Base-by-base conservation (phyloP, 2,888 invertebrate species). In the Zaprionus bogoriensis region DNA sequence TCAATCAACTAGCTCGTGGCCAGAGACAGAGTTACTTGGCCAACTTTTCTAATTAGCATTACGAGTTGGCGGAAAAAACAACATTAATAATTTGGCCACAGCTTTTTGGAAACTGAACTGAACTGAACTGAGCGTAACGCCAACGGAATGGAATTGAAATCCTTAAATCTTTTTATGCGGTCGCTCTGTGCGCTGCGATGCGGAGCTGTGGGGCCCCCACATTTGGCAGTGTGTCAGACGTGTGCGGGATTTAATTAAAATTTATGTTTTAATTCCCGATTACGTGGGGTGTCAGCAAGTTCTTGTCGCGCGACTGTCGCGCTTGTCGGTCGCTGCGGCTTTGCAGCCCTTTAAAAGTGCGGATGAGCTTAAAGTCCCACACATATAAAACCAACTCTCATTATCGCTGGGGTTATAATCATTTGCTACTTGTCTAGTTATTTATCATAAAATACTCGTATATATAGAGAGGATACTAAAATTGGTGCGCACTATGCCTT, bases 11-110 rank as follows among this genome's bases (percentile, higher is more conserved):
- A 20, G 20, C 19, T n/a, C 23, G 3, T 30, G 44, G 42, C 4
- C 10, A 32, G 19, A 22, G 12, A 10, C 10, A 36, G 38, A 46
- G 50, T 52, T 55, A 32, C 68, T 66, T 72, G 12, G 9, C 1
- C 54, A 67, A 71, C 64, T 71, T 71, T 74, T 74, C 47, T 63
- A 71, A 71, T 71, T 71, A 74, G 69, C 52, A 30, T 58, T 52
- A 23, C 12, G 38, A 17, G 25, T 6, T 17, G 9, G 14, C 22
- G 19, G 25, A 23, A 20, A 28, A 32, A 47, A 50, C 27, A 42
- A 38, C 50, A 19, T 39, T 57, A 30, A 51, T 57, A 57, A 57
- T 53, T 28, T 14, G 36, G 17, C 38, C 20, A 25, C 7, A 22
- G 38, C 23, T 25, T 38, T 10, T 39, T 12, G 10, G n/a, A 14